phyloP scores from a whole-genome alignment of 1,140 invertebrate species.

The Brachionus sp. region DNA sequence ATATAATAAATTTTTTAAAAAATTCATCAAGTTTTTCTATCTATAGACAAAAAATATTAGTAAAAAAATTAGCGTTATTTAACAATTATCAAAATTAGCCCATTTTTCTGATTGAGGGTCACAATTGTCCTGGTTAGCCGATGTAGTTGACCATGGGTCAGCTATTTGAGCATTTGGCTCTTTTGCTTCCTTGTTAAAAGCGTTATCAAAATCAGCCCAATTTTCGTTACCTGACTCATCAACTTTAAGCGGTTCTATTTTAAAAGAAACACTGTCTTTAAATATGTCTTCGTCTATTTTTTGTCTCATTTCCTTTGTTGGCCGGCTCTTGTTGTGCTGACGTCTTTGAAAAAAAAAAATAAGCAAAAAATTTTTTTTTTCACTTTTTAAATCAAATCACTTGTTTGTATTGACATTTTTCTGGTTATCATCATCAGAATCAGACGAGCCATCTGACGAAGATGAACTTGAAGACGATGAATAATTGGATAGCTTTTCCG shows the following conservation, averaged over 20 bases:
- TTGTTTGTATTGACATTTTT: neutral
- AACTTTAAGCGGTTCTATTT: neutral
- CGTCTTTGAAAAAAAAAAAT: neutral
- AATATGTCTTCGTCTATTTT: constrained; percentile 12
- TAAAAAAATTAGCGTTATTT: constrained; percentile 10
- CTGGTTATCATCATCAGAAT: neutral
- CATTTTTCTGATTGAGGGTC: neutral
- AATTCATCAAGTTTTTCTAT: constrained; percentile 1
- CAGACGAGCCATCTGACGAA: neutral
- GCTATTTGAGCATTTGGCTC: neutral
- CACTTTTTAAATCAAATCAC: neutral
- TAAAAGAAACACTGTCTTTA: constrained; percentile 11
- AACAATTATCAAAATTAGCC: constrained; percentile 42
- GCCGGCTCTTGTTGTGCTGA: neutral
- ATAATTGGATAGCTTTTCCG: neutral
- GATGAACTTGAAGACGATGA: neutral
- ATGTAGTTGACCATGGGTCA: constrained; percentile 2
- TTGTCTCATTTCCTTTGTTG: constrained; percentile 16
- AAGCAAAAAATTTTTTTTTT: neutral
- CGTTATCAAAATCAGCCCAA: constrained; percentile 27
- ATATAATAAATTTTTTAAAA: neutral
- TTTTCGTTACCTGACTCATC: neutral
- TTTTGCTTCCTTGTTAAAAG: neutral
- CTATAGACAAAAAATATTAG: neutral
- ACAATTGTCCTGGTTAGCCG: neutral